Evolutionary conservation across 2,113 vertebrate species (phyloP), one percentile per base, ranked within the genome.

Genomic region (Pelobates fuscus): DNA sequence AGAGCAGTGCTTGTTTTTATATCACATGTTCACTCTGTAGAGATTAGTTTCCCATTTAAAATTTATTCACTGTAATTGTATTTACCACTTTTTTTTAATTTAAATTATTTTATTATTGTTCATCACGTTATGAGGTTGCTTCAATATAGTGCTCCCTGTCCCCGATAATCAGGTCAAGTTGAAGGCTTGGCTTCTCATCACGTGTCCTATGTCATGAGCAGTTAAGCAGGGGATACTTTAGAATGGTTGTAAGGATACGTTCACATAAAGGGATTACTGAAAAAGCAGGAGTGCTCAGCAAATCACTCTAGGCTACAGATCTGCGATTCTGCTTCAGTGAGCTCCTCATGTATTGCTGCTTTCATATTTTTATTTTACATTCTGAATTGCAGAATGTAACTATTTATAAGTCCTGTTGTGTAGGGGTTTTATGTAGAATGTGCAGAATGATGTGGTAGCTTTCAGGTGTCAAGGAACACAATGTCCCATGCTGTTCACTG

Each of bases 71-170:
- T 67, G 70, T 72, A 63, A 54, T 49, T 60, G 32, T 70, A 29
- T 25, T 63, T 26, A 52, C 26, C 52, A 32, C 60, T 57, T 25
- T 64, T 41, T 64, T 43, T 64, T 43, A 21, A 23, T 27, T 64
- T 75, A 75, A 75, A 8, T 67, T 67, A 76, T 67, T 76, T 67
- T 75, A 44, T 66, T 67, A 37, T 6, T 37, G 32, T 37, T n/a
- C n/a, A n/a, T n/a, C n/a, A n/a, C 32, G 18, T 46, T 52, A 55
- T 54, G 44, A 49, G 46, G 18, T 32, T 17, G 7, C 43, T 46
- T n/a, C 29, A 25, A 52, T 67, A n/a, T 41, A 46, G 10, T 23
- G 11, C 54, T 59, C 32, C 61, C 54, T 76, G 32, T 67, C 58
- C 43, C 32, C 17, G 10, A 10, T 44, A 21, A 41, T 71, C 25